Conservation (phyloP, 2,113 vertebrate species). For the Castor canadensis region DNA sequence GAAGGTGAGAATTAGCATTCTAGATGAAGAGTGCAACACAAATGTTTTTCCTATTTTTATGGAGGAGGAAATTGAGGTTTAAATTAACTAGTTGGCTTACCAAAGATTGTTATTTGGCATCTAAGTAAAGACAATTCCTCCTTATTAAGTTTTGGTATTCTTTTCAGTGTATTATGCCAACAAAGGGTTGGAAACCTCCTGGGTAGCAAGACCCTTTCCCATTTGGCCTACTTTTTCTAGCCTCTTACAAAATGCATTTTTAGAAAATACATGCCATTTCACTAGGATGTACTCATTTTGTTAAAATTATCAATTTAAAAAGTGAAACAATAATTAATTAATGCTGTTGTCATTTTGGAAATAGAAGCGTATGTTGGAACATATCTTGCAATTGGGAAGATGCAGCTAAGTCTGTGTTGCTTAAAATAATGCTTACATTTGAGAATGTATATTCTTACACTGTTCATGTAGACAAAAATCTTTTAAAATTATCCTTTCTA, state of each 20-base stretch:
- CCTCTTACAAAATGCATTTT: background rate
- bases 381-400: background rate
- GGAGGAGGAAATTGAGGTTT: background rate
- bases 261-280: background rate
- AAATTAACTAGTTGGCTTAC: background rate
- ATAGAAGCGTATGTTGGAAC: background rate
- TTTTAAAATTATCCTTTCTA: background rate
- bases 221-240: background rate
- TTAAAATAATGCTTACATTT: too few species aligned
- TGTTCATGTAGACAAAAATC: background rate
- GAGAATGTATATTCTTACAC: background rate
- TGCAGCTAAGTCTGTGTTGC: background rate
- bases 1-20: background rate
- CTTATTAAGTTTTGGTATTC: background rate
- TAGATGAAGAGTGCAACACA: background rate
- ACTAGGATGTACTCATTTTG: background rate
- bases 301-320: background rate
- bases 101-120: background rate
- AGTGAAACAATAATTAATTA: background rate
- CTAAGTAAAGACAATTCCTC: background rate
- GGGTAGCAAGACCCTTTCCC: background rate
- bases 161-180: background rate
- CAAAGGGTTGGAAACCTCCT: background rate
- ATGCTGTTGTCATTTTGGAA: too few species aligned
- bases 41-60: background rate